A percentile compares a stretch with the other conserved stretches of the same genome.
Evolutionary conservation across 2,888 invertebrate genomes (phyloP).

Genomic region (Thyatira batis): DNA sequence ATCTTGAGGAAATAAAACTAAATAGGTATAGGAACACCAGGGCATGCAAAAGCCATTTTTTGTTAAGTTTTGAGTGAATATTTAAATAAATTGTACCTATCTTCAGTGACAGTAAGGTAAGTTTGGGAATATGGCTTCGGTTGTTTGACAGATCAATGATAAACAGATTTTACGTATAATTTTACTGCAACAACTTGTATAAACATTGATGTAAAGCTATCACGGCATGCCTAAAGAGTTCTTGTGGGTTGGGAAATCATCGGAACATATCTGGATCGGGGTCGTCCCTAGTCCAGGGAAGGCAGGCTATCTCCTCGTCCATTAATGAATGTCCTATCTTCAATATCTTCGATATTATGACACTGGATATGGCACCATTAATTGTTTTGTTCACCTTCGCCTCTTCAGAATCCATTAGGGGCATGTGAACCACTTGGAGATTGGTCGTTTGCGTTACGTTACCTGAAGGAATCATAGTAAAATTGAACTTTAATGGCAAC

Average conservation of each 20-base stretch:
- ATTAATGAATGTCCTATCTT: slow-evolving; percentile 40
- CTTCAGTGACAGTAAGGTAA: no score
- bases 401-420: slow-evolving; percentile 24
- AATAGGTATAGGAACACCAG: no score
- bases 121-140: background rate
- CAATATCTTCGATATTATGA: slow-evolving; percentile 47
- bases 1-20: no score
- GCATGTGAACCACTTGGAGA: slow-evolving; percentile 36
- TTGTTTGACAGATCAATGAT: background rate
- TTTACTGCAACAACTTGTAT: background rate
- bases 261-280: background rate
- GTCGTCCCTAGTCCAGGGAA: slow-evolving; percentile 15
- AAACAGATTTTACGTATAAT: background rate
- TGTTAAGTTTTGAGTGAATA: no score
- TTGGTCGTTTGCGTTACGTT: slow-evolving; percentile 39
- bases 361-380: slow-evolving; percentile 50
- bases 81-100: no score
- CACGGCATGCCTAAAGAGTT: background rate
- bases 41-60: no score
- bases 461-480: slow-evolving; percentile 22
- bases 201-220: background rate
- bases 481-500: background rate
- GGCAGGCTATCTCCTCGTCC: slow-evolving; percentile 26
- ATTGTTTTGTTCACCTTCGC: slow-evolving; percentile 41
- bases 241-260: background rate